Conservation (phyloP, 1,140 invertebrate species). For the Caenorhabditis tropicalis region DNA sequence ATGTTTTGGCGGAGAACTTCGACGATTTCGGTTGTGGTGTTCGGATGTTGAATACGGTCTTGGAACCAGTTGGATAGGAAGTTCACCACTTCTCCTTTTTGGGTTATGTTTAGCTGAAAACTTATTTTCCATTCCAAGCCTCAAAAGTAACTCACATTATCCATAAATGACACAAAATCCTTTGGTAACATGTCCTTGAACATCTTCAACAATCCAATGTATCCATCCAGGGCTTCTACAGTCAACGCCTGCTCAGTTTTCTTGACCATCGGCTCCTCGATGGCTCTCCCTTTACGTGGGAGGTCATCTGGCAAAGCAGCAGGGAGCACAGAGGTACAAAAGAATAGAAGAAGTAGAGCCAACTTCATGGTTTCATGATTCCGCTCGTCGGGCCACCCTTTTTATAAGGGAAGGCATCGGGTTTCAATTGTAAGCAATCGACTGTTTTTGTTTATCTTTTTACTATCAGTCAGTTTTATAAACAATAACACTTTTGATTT, state of each 20-base stretch:
- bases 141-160: conserved; percentile 11
- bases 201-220: conserved; percentile 34
- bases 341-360: not conserved
- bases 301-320: not conserved
- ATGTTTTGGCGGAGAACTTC: not conserved
- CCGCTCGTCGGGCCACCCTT: not conserved
- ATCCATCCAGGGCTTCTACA: conserved; percentile 42
- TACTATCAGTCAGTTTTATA: not conserved
- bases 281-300: not conserved
- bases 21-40: not conserved
- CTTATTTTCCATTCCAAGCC: not conserved
- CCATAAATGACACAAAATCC: not conserved
- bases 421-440: not conserved
- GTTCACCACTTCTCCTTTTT: conserved; percentile 24
- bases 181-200: conserved; percentile 45
- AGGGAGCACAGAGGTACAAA: not conserved
- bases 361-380: not conserved
- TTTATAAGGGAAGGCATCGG: not conserved
- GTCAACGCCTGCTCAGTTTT: conserved; percentile 14
- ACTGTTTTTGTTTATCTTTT: not conserved
- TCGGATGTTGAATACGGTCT: not conserved
- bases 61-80: conserved; percentile 46
- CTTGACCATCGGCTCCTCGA: conserved; percentile 31
- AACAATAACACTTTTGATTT: not conserved
- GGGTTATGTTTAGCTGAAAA: conserved; percentile 25